phyloP scores from a whole-genome alignment of 2,888 invertebrate species.

The Pegoplata infirma region DNA sequence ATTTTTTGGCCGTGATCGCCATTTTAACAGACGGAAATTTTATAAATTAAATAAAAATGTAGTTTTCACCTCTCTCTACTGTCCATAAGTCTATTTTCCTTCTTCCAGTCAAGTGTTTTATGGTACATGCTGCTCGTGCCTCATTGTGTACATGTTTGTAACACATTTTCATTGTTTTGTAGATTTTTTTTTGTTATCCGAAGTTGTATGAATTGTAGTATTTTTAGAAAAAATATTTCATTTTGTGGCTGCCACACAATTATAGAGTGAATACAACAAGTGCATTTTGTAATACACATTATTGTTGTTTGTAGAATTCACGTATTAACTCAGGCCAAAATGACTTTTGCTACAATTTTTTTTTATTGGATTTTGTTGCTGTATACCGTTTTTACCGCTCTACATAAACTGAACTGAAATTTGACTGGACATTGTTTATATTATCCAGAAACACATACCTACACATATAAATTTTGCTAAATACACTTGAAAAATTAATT shows the following conservation, averaged over 20 bases:
- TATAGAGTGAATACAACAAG: neutral
- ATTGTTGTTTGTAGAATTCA: neutral
- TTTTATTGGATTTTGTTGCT: neutral
- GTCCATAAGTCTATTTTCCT: neutral
- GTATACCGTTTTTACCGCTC: neutral
- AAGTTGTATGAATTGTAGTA: neutral
- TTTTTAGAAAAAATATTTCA: neutral
- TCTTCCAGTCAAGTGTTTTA: neutral
- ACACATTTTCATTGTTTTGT: constrained; percentile 49
- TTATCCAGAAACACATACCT: neutral
- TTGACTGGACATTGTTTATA: neutral
- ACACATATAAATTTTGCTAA: neutral
- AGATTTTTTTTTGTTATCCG: too few relatives aligned
- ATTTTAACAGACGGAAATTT: too few relatives aligned
- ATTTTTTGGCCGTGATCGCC: too few relatives aligned
- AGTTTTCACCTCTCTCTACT: too few relatives aligned
- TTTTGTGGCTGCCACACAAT: neutral
- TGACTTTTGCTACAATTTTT: neutral
- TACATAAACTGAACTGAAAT: neutral
- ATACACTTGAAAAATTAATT: too few relatives aligned
- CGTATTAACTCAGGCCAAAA: neutral
- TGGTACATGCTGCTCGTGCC: constrained; percentile 37
- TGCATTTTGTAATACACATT: neutral
- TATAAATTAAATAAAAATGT: too few relatives aligned
- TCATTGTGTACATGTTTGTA: constrained; percentile 35